A percentile compares a stretch with the other conserved stretches of the same genome.
phyloP scores from a whole-genome alignment of 2,888 invertebrate species.

The Drosophila cognata region DNA sequence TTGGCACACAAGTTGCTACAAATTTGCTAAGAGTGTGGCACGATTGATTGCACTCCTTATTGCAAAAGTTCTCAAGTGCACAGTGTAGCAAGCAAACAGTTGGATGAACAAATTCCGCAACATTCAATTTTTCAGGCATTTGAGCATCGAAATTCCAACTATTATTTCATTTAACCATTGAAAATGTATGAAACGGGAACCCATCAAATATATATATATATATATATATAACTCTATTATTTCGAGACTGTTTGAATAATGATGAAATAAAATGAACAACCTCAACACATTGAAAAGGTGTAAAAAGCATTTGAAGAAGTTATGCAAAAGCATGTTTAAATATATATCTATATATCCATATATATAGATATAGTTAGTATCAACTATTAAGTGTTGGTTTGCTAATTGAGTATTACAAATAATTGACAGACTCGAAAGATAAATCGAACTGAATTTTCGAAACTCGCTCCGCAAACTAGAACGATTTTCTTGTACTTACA shows the following conservation, averaged over 20 bases:
- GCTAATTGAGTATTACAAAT: neutral
- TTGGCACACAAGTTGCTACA: conserved; percentile 33
- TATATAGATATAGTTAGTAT: too few relatives aligned
- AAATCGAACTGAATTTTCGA: neutral
- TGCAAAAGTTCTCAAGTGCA: conserved; percentile 24
- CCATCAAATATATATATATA: neutral
- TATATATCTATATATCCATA: too few relatives aligned
- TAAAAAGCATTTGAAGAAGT: too few relatives aligned
- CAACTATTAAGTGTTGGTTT: neutral
- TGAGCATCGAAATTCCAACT: neutral
- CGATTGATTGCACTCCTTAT: conserved; percentile 50
- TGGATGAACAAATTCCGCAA: neutral
- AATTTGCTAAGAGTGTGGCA: conserved; percentile 6
- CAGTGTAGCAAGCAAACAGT: conserved; percentile 3
- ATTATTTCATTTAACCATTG: neutral
- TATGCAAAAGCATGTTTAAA: too few relatives aligned
- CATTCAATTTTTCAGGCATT: neutral
- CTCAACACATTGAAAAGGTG: too few relatives aligned
- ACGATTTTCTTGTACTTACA: neutral
- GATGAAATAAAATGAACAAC: too few relatives aligned
- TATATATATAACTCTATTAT: too few relatives aligned
- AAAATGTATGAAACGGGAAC: too few relatives aligned
- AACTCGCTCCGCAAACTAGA: neutral
- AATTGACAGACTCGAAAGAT: neutral
- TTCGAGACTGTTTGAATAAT: too few relatives aligned